phyloP scores from a whole-genome alignment of 37 sponge, comb jelly and placozoan genomes.

The Axinella damicornis region DNA sequence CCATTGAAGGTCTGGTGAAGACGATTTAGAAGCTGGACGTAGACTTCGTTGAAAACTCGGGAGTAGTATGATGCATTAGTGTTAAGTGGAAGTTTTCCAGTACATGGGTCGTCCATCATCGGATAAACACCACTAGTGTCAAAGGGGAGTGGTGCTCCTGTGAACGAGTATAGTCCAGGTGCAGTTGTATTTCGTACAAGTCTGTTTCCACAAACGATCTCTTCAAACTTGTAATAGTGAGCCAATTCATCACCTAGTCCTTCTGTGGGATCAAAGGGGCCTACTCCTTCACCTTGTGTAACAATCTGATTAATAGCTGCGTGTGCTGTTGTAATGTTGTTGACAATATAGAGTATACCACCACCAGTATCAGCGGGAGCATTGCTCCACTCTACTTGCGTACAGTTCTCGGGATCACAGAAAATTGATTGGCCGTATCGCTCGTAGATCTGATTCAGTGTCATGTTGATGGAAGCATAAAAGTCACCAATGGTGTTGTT shows the following conservation, averaged over 20 bases:
- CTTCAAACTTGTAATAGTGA: constrained; percentile 70
- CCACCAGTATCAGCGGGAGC: not conserved
- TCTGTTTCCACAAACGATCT: constrained; percentile 45
- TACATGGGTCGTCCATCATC: constrained; percentile 64
- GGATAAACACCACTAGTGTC: constrained; percentile 65
- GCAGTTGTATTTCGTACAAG: constrained; percentile 13
- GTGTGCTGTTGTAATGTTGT: constrained; percentile 12
- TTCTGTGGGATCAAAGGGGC: constrained; percentile 28
- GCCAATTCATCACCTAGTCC: not conserved
- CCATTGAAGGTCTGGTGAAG: constrained; percentile 54
- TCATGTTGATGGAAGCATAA: constrained; percentile 39
- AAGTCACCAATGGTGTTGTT: constrained; percentile 69
- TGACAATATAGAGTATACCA: constrained; percentile 13
- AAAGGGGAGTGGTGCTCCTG: constrained; percentile 39
- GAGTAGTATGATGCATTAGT: constrained; percentile 42
- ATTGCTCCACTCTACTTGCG: constrained; percentile 19
- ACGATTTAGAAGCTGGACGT: constrained; percentile 18
- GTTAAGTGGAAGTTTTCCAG: not conserved
- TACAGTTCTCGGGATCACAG: not conserved
- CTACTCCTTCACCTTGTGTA: constrained; percentile 74
- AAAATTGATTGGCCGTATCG: not conserved
- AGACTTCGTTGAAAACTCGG: constrained; percentile 47
- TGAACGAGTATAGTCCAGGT: constrained; percentile 17
- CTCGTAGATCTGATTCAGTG: constrained; percentile 47
- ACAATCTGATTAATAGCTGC: constrained; percentile 37